phyloP scores from a whole-genome alignment of 2,797 vertebrate genomes.

The Galago senegalensis region DNA sequence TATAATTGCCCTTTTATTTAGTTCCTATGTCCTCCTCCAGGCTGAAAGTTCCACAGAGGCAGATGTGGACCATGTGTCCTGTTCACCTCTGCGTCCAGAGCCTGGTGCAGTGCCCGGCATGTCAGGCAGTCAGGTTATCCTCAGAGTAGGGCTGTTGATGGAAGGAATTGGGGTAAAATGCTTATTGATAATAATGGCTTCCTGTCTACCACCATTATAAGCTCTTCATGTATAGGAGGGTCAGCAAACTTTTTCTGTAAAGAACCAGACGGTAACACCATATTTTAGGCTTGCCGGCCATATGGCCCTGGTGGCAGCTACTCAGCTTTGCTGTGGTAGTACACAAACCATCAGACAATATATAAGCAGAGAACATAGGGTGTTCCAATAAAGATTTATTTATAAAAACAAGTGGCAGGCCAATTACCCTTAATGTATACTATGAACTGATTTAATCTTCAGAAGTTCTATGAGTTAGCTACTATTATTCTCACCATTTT shows the following conservation, averaged over 20 bases:
- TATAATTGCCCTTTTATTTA: background rate
- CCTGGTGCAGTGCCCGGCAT: background rate
- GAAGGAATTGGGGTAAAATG: background rate
- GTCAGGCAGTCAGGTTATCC: background rate
- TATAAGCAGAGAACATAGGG: background rate
- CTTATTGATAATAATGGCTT: background rate
- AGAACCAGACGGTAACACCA: background rate
- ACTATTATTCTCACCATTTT: background rate
- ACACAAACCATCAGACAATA: background rate
- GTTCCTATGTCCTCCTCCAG: background rate
- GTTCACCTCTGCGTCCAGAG: background rate
- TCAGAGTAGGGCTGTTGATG: background rate
- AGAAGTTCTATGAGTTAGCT: background rate
- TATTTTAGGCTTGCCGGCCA: background rate
- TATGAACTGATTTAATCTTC: background rate
- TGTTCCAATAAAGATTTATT: background rate
- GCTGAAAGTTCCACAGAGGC: background rate
- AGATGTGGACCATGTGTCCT: background rate
- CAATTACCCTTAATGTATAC: background rate
- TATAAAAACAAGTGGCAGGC: background rate
- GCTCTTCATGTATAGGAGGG: background rate
- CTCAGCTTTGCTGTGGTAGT: background rate
- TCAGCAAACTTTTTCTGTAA: background rate
- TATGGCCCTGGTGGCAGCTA: background rate
- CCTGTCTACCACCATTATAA: too few relatives aligned